Base-by-base conservation (phyloP, 2,888 invertebrate species). In the Panopea generosa region DNA sequence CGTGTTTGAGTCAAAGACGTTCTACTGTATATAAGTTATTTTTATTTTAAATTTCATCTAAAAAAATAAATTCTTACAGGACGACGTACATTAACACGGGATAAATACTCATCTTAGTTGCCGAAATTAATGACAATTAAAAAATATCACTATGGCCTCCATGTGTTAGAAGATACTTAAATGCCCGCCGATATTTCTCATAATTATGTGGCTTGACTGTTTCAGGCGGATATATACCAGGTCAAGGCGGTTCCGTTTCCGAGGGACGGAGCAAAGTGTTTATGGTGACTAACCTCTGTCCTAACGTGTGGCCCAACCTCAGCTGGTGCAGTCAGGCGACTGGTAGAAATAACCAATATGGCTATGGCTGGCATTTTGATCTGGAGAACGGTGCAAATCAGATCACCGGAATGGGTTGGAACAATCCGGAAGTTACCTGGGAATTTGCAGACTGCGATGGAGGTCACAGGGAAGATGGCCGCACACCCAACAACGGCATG, bases 201-300 rank as follows among this genome's bases (percentile, higher is more conserved):
- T n/a, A n/a, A n/a, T n/a, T n/a, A n/a, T n/a, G n/a, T n/a, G n/a
- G n/a, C n/a, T n/a, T n/a, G n/a, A n/a, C 33, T 33, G 33, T 33
- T 33, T 33, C 50, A 89, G 89, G 89, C 60, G 89, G 89, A 0
- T 89, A 47, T 22, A 82, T 89, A 0, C 68, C 74, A 16, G 85
- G 84, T 6, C 76, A 84, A 49, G 89, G 89, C 0, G 69, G 73
- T 0, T 26, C 70, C 0, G 66, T 78, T 7, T 16, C 57, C 1
- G 73, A 67, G n/a, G 77, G 72, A 1, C 59, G 49, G 20, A 63
- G 79, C 20, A 49, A 74, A 14, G 76, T 82, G 14, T 87, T 89
- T 72, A 87, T 87, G 88, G 70, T 87, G 6, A 87, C 87, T n/a
- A 88, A 89, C 60, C 60, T 85, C 20, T 89, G 88, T 70, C 87